Conservation (phyloP, 2,113 vertebrate species). For the Oryzias woworae region DNA sequence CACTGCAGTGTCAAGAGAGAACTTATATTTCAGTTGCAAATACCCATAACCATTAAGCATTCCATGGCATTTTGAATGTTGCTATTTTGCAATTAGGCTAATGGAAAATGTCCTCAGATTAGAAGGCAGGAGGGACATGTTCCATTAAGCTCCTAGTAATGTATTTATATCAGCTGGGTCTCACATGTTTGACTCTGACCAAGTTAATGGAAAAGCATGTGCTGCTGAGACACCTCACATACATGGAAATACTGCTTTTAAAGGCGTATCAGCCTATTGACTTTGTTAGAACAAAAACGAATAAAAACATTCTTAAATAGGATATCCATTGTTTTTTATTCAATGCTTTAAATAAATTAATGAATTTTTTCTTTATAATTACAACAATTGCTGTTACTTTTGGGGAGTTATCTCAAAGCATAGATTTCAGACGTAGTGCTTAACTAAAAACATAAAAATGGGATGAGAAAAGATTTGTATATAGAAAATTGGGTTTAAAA, state of each 20-base stretch:
- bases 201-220: conserved; percentile 46
- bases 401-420: too few relatives aligned
- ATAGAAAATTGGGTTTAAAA: too few relatives aligned
- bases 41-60: conserved; percentile 41
- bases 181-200: conserved; percentile 61
- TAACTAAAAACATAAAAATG: too few relatives aligned
- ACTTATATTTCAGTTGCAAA: conserved; percentile 16
- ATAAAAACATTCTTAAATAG: background rate
- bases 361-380: too few relatives aligned
- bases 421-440: too few relatives aligned
- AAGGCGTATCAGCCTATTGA: background rate
- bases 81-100: conserved; percentile 70
- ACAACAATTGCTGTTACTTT: too few relatives aligned
- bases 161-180: conserved; percentile 45
- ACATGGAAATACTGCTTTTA: background rate
- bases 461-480: too few relatives aligned
- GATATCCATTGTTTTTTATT: too few relatives aligned
- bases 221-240: conserved; percentile 4
- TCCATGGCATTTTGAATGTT: conserved; percentile 54
- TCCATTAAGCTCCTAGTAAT: conserved; percentile 68
- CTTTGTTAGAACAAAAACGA: background rate
- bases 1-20: conserved; percentile 7
- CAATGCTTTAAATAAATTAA: too few relatives aligned
- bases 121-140: conserved; percentile 66
- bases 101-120: conserved; percentile 64